A percentile compares a stretch with the other conserved stretches of the same genome.
These are phyloP conservation scores for Diaperis boleti DNA, from an alignment of 2,888 invertebrate genomes.

Conservation along the genomic window DNA sequence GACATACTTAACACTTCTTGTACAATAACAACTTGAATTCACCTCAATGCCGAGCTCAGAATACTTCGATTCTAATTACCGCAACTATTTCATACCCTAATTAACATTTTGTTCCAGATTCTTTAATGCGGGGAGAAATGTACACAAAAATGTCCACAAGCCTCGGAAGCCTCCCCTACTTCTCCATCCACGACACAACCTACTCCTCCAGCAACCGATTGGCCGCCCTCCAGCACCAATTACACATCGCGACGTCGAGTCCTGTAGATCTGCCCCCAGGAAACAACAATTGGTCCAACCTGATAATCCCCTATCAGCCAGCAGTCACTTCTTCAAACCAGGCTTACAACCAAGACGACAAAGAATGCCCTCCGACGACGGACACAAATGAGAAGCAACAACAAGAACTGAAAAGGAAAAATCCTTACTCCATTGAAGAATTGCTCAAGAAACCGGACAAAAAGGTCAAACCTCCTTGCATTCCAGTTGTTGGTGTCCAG, in stretches of 20 bases:
- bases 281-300: slow-evolving; percentile 68
- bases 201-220: slow-evolving; percentile 68
- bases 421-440: slow-evolving; percentile 91
- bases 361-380: slow-evolving; percentile 50
- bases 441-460: slow-evolving; percentile 84
- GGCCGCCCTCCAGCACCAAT: slow-evolving; percentile 69
- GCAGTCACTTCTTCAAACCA: slow-evolving; percentile 58
- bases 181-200: slow-evolving; percentile 56
- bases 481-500: slow-evolving; percentile 46
- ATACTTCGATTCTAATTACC: neutral
- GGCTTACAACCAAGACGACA: slow-evolving; percentile 44
- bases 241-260: slow-evolving; percentile 64
- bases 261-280: slow-evolving; percentile 61
- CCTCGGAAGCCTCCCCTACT: slow-evolving; percentile 54
- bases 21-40: too few species aligned
- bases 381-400: slow-evolving; percentile 49
- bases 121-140: slow-evolving; percentile 57
- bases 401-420: slow-evolving; percentile 73
- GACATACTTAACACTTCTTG: too few species aligned
- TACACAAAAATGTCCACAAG: slow-evolving; percentile 56
- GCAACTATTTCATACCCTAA: too few species aligned
- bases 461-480: slow-evolving; percentile 62
- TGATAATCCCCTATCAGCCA: slow-evolving; percentile 70
- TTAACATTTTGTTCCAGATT: slow-evolving; percentile 52
- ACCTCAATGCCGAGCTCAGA: neutral